A percentile compares a stretch with the other conserved stretches of the same genome.
phyloP scores from a whole-genome alignment of 2,797 vertebrate genomes.

The Lepus townsendii region DNA sequence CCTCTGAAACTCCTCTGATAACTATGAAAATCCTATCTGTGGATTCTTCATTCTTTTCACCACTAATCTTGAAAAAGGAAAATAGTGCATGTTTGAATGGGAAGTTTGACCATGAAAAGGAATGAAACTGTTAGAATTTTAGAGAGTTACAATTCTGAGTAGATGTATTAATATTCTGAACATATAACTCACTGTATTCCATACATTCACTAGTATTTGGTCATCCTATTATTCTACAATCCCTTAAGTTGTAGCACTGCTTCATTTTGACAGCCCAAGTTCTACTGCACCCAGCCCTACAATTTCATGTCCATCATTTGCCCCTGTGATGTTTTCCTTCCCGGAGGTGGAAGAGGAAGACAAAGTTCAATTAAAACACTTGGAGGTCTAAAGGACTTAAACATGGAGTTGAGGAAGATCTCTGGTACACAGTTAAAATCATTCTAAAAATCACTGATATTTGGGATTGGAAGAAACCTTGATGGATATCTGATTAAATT shows the following conservation, averaged over 20 bases:
- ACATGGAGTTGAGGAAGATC: not conserved
- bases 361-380: not conserved
- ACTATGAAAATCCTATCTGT: rapidly evolving
- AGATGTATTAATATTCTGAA: not conserved
- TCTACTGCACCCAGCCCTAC: not conserved
- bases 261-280: not conserved
- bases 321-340: not conserved
- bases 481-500: not conserved
- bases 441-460: not conserved
- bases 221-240: not conserved
- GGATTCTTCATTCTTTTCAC: not conserved
- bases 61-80: not conserved
- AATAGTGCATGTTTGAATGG: not conserved
- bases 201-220: not conserved
- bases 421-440: not conserved
- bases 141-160: not conserved
- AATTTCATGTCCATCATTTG: not conserved
- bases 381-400: not conserved
- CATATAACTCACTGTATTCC: not conserved
- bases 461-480: not conserved
- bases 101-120: not conserved
- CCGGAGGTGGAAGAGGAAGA: not conserved
- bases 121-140: not conserved
- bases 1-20: not conserved
- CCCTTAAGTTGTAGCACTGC: not conserved